Evolutionary conservation across 1,140 invertebrate species (phyloP), one percentile per base, ranked within the genome.

Genomic region (Leptoteleia sp.): DNA sequence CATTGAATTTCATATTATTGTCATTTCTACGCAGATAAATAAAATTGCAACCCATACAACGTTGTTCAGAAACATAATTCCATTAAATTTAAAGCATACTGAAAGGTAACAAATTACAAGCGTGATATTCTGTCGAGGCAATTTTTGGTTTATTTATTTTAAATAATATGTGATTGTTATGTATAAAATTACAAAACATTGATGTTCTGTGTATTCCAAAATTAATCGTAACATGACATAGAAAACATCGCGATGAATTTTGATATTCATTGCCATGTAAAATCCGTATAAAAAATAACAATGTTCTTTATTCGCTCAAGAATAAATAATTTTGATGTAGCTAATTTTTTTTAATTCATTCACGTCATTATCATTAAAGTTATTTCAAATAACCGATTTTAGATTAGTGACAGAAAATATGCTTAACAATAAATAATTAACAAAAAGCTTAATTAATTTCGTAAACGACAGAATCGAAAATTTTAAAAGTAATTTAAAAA

Each of bases 121-220:
- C 35, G 45, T 42, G 47, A 52, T 52, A 31, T 33, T 42, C n/a
- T 64, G 22, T 40, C 4, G 62, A 67, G 50, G 55, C 38, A 61
- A 71, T 61, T 42, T 52, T 45, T 50, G 45, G 67, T 61, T 52
- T 15, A 11, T 17, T 43, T 22, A 4, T 48, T 52, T 33, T 33
- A 72, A 72, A 72, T 54, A 54, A 72, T 72, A 4, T 12, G 9
- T 62, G 22, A 62, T 29, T 29, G 11, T 62, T 31, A 59, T 73
- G 40, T 73, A 73, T 61, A 71, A 71, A 73, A 64, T 73, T 73
- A 64, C 70, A 73, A 73, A 73, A 73, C 25, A 62, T n/a, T 54
- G 37, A 73, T 62, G 54, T 22, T 15, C 37, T 11, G 22, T 59
- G 57, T 54, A 29, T 3, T 15, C 59, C 50, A 70, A 68, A 59